phyloP scores from a whole-genome alignment of 2,888 invertebrate species.

The Pachydiplax longipennis region DNA sequence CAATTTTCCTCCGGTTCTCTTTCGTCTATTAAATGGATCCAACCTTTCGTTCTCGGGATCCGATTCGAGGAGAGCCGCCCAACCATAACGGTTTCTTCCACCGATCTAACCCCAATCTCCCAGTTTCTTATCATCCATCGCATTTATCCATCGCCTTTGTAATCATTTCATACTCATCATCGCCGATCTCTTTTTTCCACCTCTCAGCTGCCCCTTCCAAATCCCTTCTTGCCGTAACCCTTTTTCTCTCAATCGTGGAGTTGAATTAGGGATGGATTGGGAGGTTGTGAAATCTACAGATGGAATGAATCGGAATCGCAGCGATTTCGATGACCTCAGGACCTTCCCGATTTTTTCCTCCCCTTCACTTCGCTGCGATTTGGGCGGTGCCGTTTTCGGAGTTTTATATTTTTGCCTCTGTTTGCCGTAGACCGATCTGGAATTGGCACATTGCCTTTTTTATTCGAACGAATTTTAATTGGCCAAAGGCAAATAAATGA shows the following conservation, averaged over 20 bases:
- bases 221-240: background rate
- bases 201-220: background rate
- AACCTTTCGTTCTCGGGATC: background rate
- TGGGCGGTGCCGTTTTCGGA: too few relatives aligned
- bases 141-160: conserved; percentile 36
- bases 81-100: conserved; percentile 16
- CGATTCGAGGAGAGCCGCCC: conserved; percentile 1
- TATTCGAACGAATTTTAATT: too few relatives aligned
- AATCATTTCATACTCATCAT: conserved; percentile 36
- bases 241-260: background rate
- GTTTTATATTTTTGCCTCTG: too few relatives aligned
- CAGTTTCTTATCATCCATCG: background rate
- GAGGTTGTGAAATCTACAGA: background rate
- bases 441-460: too few relatives aligned
- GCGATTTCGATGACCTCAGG: background rate
- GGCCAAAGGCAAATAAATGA: too few relatives aligned
- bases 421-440: too few relatives aligned
- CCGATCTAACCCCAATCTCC: background rate
- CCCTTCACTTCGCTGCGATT: too few relatives aligned
- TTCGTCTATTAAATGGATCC: background rate
- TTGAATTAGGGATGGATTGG: background rate
- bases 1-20: background rate
- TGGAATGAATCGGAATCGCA: background rate
- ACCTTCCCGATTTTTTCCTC: background rate
- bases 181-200: background rate